phyloP scores from a whole-genome alignment of 1,140 invertebrate genomes.

The Uloborus diversus region DNA sequence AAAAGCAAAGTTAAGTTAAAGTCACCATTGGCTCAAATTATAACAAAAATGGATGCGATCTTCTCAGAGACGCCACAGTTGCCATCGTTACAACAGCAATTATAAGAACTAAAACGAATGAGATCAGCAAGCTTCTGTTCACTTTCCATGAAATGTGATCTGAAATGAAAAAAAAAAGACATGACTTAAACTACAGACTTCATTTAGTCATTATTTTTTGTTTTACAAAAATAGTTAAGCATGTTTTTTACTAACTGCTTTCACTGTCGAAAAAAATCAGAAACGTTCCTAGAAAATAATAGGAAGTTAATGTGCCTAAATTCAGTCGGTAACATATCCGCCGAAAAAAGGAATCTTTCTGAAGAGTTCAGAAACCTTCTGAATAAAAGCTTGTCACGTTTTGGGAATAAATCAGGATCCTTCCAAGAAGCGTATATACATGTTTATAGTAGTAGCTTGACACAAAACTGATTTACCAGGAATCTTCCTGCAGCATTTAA shows the following conservation, averaged over 20 bases:
- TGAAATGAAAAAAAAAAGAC: background rate
- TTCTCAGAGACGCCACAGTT: background rate
- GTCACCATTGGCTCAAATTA: no score
- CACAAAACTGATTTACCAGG: background rate
- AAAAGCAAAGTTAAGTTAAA: no score
- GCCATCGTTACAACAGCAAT: conserved; percentile 7
- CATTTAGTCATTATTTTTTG: background rate
- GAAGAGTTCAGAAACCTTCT: no score
- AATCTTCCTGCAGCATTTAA: background rate
- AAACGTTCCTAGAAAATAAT: background rate
- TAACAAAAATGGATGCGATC: conserved; percentile 25
- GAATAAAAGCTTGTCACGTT: no score
- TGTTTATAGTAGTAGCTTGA: no score
- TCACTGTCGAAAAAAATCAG: background rate
- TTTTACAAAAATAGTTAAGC: background rate
- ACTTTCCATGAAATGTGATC: background rate
- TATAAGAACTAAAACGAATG: background rate
- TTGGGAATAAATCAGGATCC: no score
- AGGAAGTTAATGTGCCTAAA: background rate
- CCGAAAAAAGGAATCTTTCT: no score
- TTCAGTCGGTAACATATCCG: background rate
- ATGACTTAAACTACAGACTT: background rate
- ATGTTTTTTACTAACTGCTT: background rate
- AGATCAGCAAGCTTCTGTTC: conserved; percentile 14
- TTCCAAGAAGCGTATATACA: no score